A percentile compares a stretch with the other conserved stretches of the same genome.
These are phyloP conservation scores for Coelopa frigida DNA, from an alignment of 1,140 invertebrate genomes.

Conservation along the genomic window DNA sequence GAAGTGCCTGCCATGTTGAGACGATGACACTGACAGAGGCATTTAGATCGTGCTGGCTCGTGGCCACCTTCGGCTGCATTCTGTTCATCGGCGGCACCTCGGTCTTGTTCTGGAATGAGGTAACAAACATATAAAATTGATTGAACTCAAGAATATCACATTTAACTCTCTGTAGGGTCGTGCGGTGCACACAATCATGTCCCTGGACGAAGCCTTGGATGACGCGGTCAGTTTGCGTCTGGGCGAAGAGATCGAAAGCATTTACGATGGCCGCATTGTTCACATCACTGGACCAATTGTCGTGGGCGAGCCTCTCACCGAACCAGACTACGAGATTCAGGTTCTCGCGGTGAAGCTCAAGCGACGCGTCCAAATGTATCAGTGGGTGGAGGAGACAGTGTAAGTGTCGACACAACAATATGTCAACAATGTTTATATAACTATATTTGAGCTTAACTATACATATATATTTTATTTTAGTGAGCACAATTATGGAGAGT, in stretches of 20 bases:
- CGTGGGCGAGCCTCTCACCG: slow-evolving; percentile 71
- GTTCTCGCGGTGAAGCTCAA: slow-evolving; percentile 66
- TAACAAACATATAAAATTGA: slow-evolving; percentile 23
- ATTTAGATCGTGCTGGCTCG: slow-evolving; percentile 56
- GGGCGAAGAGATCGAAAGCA: slow-evolving; percentile 48
- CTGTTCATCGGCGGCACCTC: slow-evolving; percentile 52
- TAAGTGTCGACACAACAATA: slow-evolving; percentile 12
- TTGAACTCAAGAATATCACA: slow-evolving; percentile 1
- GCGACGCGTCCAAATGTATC: slow-evolving; percentile 80
- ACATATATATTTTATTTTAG: slow-evolving; percentile 16
- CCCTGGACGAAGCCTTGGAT: slow-evolving; percentile 62
- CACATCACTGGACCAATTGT: slow-evolving; percentile 65
- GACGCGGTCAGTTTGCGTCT: slow-evolving; percentile 52
- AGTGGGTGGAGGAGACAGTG: slow-evolving; percentile 75
- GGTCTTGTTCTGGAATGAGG: slow-evolving; percentile 69
- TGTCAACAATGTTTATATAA: background rate
- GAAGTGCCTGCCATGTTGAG: too few species aligned
- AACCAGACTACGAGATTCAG: slow-evolving; percentile 71
- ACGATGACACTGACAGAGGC: slow-evolving; percentile 50
- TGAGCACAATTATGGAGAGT: slow-evolving; percentile 40
- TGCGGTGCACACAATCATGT: slow-evolving; percentile 62
- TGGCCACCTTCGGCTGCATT: slow-evolving; percentile 53
- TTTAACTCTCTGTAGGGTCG: slow-evolving; percentile 49
- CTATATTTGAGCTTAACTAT: background rate
- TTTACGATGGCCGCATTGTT: slow-evolving; percentile 67